Evolutionary conservation across 2,888 invertebrate species (phyloP), one percentile per base, ranked within the genome.

Genomic region (Melinopterus prodromus): DNA sequence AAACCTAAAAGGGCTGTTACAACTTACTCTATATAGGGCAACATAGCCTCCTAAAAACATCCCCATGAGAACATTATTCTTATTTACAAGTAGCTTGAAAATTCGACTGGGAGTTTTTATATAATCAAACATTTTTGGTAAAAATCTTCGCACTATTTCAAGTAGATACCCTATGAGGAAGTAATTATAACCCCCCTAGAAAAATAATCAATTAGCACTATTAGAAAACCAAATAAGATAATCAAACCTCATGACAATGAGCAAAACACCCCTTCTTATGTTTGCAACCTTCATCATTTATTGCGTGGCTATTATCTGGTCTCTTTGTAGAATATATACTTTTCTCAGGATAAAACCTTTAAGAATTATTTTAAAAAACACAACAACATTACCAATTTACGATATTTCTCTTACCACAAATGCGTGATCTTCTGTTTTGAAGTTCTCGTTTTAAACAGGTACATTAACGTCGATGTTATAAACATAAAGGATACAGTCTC

Each of bases 41-140:
- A 85, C 86, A 78, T 86, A 88, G 14, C 83, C 80, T n/a, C 87
- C 86, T 71, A 87, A 82, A 76, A 87, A 85, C 6, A 85, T 75
- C 15, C 87, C 87, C 83, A 87, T 86, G 71, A 83, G 82, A 2
- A 86, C n/a, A 78, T 87, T 85, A 5, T 84, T 83, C 77, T 81
- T 83, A 69, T 83, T 84, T 35, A 86, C 82, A 6, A 85, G 16
- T 37, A 85, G 72, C 70, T 70, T 37, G n/a, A 84, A 74, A 7
- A 86, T 9, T 16, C 77, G 80, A 12, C 6, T 72, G 4, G 85
- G 86, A 16, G 82, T 82, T 76, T 80, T 82, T n/a, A 81, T 35
- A 72, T 84, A 77, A 3, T 36, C 70, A 26, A 80, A 82, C 71
- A 84, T 79, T 77, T 80, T 83, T 15, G 86, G 84, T n/a, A 86